phyloP scores from a whole-genome alignment of 2,888 invertebrate species.

The Drosophila falleni region DNA sequence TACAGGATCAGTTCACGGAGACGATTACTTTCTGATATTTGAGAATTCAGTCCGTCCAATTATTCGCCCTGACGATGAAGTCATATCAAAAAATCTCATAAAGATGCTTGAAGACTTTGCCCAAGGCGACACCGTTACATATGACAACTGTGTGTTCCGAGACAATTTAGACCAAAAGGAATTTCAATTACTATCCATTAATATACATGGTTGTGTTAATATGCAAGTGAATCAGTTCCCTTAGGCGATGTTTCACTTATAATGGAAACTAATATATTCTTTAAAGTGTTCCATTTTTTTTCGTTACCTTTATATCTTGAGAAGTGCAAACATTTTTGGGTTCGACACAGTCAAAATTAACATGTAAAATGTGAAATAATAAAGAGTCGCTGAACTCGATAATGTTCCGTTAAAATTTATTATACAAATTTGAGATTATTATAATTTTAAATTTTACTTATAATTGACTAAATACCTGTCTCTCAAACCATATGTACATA shows the following conservation, averaged over 20 bases:
- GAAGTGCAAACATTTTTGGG: too few relatives aligned
- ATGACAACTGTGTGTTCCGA: conserved; percentile 61
- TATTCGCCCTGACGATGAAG: conserved; percentile 48
- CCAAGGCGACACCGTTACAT: conserved; percentile 41
- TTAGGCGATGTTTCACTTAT: neutral
- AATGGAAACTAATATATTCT: neutral
- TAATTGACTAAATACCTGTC: neutral
- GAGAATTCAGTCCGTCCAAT: conserved; percentile 10
- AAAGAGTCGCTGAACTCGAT: neutral
- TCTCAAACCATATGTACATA: neutral
- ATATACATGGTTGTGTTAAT: conserved; percentile 53
- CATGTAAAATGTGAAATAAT: neutral
- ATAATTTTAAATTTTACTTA: too few relatives aligned
- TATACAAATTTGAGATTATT: too few relatives aligned
- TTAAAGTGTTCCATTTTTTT: neutral
- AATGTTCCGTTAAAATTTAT: too few relatives aligned
- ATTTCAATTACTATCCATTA: conserved; percentile 64
- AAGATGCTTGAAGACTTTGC: conserved; percentile 73
- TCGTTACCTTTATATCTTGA: neutral
- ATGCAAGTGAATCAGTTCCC: conserved; percentile 11
- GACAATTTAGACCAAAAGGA: conserved; percentile 57
- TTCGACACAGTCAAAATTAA: too few relatives aligned
- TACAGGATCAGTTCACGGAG: conserved; percentile 76
- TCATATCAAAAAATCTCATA: conserved; percentile 65
- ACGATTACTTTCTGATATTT: conserved; percentile 76